phyloP scores from a whole-genome alignment of 2,113 vertebrate genomes.

The Ameiurus melas region DNA sequence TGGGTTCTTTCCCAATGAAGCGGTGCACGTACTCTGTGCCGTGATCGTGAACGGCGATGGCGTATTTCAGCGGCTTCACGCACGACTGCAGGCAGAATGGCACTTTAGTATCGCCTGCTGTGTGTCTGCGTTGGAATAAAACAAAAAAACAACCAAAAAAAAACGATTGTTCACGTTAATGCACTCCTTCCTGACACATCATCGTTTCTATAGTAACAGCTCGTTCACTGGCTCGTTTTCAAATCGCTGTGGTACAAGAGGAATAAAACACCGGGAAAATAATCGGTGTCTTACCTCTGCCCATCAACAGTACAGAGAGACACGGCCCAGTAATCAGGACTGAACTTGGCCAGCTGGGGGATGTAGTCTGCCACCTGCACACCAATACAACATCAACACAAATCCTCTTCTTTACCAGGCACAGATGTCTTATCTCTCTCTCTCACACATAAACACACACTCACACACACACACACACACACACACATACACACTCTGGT shows the following conservation, averaged over 20 bases:
- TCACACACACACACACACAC: not conserved
- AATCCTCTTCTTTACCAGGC: not conserved
- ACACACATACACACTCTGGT: not conserved
- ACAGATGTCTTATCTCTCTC: not conserved
- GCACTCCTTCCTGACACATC: too few relatives aligned
- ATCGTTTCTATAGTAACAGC: not conserved
- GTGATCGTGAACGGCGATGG: slow-evolving; percentile 93
- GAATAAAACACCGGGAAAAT: not conserved
- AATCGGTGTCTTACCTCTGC: slow-evolving; percentile 79
- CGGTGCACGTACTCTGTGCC: slow-evolving; percentile 96
- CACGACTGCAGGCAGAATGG: slow-evolving; percentile 98
- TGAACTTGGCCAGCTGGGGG: slow-evolving; percentile 96
- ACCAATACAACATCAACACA: not conserved
- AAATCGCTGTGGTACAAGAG: not conserved
- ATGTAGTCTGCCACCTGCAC: slow-evolving; percentile 98
- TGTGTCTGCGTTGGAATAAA: slow-evolving; percentile 77
- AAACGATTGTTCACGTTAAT: not conserved
- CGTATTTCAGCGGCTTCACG: slow-evolving; percentile 95
- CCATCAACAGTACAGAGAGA: slow-evolving; percentile 96
- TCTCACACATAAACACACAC: not conserved
- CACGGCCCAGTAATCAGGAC: slow-evolving; percentile 94
- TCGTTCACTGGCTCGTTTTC: not conserved
- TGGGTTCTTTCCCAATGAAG: slow-evolving; percentile 97
- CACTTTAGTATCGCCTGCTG: slow-evolving; percentile 95
- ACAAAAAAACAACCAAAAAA: not conserved